Percentiles rank a stretch among this genome's conserved stretches.
Conservation (phyloP, 2,888 invertebrate genomes). For the Eristalis intricaria region DNA sequence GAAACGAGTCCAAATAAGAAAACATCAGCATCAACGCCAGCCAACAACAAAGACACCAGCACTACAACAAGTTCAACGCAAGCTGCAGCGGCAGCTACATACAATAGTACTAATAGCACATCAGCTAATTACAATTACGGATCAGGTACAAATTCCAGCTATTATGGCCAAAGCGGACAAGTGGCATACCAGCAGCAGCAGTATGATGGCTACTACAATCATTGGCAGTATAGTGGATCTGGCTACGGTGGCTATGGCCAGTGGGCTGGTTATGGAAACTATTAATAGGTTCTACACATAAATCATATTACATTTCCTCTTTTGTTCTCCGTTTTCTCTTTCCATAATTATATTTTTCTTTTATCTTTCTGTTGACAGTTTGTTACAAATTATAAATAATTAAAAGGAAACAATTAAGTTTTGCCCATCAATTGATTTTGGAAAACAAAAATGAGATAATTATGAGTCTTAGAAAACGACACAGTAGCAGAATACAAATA, state of each 20-base stretch:
- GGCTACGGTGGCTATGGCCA: constrained; percentile 84
- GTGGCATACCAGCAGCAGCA: constrained; percentile 80
- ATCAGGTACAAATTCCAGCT: constrained; percentile 76
- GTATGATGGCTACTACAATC: constrained; percentile 84
- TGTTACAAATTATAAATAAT: constrained; percentile 56
- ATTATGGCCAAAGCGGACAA: constrained; percentile 76
- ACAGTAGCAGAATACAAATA: constrained; percentile 19
- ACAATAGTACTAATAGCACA: constrained; percentile 77
- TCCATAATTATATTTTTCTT: constrained; percentile 20
- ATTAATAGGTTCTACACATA: constrained; percentile 74
- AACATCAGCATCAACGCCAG: constrained; percentile 81
- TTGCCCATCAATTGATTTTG: constrained; percentile 6
- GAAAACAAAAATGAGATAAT: neutral
- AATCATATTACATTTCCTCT: constrained; percentile 13
- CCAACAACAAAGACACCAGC: constrained; percentile 77
- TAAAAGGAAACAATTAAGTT: constrained; percentile 42
- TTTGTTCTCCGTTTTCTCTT: neutral
- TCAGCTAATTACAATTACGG: constrained; percentile 77
- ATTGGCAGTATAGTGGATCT: constrained; percentile 83
- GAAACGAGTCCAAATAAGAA: constrained; percentile 80
- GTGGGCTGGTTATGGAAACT: constrained; percentile 83
- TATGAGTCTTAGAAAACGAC: neutral
- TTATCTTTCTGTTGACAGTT: constrained; percentile 57
- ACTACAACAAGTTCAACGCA: constrained; percentile 74
- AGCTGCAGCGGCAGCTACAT: constrained; percentile 79